phyloP scores from a whole-genome alignment of 2,888 invertebrate genomes.

The Orchesellides sinensis region DNA sequence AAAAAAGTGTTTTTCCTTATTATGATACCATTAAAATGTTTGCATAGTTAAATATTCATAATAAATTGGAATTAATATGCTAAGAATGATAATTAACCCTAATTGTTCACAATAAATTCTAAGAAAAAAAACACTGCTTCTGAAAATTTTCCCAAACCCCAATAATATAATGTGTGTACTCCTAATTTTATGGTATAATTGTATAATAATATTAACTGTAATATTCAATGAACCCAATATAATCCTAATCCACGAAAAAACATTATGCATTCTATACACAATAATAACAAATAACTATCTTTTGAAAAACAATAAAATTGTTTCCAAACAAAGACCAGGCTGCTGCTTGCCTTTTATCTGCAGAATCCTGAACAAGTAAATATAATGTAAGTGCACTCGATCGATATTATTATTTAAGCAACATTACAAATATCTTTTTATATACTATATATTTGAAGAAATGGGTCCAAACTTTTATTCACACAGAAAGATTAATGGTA shows the following conservation, averaged over 20 bases:
- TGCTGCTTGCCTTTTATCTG: constrained; percentile 34
- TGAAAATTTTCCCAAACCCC: constrained; percentile 46
- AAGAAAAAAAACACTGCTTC: constrained; percentile 25
- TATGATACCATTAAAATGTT: constrained; percentile 16
- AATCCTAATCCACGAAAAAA: constrained; percentile 34
- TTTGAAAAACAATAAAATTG: constrained; percentile 29
- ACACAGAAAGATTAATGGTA: too few relatives aligned
- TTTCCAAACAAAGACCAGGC: constrained; percentile 44
- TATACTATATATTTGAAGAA: not conserved
- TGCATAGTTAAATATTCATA: constrained; percentile 38
- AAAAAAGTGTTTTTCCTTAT: constrained; percentile 24
- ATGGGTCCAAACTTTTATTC: not conserved
- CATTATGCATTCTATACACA: constrained; percentile 27
- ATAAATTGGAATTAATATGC: constrained; percentile 10
- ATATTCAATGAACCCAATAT: constrained; percentile 39
- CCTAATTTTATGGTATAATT: constrained; percentile 4
- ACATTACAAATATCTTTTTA: not conserved
- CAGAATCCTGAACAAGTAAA: constrained; percentile 4
- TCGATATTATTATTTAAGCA: too few relatives aligned
- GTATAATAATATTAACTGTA: too few relatives aligned
- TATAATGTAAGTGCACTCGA: too few relatives aligned
- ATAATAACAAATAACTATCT: constrained; percentile 9
- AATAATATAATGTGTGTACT: constrained; percentile 7
- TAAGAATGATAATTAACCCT: constrained; percentile 20
- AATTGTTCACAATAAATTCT: constrained; percentile 31